These are phyloP conservation scores for Eupelmus urozonus DNA, from an alignment of 2,888 invertebrate genomes.

Conservation along the genomic window DNA sequence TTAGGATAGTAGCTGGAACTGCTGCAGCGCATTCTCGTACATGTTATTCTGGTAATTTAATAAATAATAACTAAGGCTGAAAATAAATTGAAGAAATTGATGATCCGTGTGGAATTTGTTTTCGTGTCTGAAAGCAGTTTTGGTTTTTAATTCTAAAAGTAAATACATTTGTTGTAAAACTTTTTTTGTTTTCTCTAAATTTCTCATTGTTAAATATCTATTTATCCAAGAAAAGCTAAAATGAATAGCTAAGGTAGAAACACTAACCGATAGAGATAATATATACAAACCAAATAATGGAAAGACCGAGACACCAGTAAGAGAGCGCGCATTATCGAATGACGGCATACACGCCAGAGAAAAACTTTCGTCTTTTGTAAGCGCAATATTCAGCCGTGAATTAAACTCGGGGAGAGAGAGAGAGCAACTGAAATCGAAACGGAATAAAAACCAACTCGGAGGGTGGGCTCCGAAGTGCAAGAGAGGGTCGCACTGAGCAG, in stretches of 20 bases:
- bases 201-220: too few species aligned
- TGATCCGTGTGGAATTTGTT: too few species aligned
- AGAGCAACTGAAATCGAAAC: slow-evolving; percentile 52
- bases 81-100: too few species aligned
- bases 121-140: too few species aligned
- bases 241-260: background rate
- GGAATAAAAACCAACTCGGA: slow-evolving; percentile 41
- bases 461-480: slow-evolving; percentile 30
- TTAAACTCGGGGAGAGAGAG: slow-evolving; percentile 15
- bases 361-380: slow-evolving; percentile 29
- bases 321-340: background rate
- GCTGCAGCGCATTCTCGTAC: too few species aligned
- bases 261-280: background rate
- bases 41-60: too few species aligned
- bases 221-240: background rate
- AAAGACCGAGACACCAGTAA: background rate
- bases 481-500: slow-evolving; percentile 47
- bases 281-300: background rate
- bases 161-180: too few species aligned
- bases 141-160: too few species aligned
- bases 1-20: too few species aligned
- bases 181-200: too few species aligned
- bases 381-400: background rate
- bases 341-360: too few species aligned
- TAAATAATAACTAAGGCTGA: too few species aligned